Base-by-base conservation (phyloP, 1,140 invertebrate genomes). In the Zaprionus capensis region DNA sequence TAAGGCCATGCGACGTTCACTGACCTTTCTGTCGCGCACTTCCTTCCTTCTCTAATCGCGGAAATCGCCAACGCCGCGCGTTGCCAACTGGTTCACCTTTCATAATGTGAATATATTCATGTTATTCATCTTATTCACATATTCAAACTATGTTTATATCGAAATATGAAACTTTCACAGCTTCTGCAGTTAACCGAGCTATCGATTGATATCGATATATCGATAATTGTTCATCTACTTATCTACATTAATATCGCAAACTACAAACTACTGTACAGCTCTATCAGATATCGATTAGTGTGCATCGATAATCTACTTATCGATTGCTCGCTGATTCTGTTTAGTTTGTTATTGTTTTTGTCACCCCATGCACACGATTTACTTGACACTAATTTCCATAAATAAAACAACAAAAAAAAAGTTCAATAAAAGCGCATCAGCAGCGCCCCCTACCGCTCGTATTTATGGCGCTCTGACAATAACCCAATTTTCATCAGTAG, bases 341-440 rank as follows among this genome's bases (percentile, higher is more conserved):
- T 34, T 34, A 34, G 31, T 34, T 34, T 34, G 44, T 75, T 46
- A 38, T 56, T 55, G 36, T 28, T 49, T 24, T 68, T 49, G 61
- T 38, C 76, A 68, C 77, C 62, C 67, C 78, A 84, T 90, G 59
- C 79, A 90, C 85, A 90, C 77, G 85, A 90, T 91, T 90, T 91
- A 90, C 85, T 90, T 90, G 85, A 90, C 86, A 90, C 82, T 91
- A 91, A 90, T 90, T 90, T 90, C 85, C 85, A 90, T 90, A 90
- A 91, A 90, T 86, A 90, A 90, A 82, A 91, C 76, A 83, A 31
- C 81, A 78, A 66, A 76, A 31, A 83, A 78, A 66, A 76, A 75
- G 73, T 80, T 87, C 86, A 88, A 88, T 87, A 87, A 81, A 71
- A 80, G 66, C 55, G 46, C 26, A 34, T 34, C 31, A 34, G 62